Evolutionary conservation across 2,797 vertebrate species (phyloP).

Genomic region (Hydrocynus forskahlii): DNA sequence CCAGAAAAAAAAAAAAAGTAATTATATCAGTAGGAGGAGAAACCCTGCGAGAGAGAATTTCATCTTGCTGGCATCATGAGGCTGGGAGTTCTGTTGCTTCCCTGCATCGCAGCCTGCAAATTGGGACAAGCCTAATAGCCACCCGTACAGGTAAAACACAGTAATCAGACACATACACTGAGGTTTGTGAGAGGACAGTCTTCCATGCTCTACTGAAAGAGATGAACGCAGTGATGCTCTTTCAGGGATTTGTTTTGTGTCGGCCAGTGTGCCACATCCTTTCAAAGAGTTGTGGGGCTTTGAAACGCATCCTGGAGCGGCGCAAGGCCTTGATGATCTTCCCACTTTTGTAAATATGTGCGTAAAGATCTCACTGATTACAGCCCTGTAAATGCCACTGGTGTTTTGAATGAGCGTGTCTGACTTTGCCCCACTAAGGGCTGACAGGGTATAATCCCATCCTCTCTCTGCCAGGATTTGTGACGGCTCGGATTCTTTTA

Average conservation of each 20-base stretch:
- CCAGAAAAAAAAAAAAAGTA: slow-evolving; percentile 58
- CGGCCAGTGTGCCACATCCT: slow-evolving; percentile 22
- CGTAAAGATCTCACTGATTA: slow-evolving; percentile 28
- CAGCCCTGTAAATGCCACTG: slow-evolving; percentile 16
- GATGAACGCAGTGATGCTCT: slow-evolving; percentile 33
- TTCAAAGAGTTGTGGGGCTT: not conserved
- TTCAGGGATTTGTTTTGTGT: slow-evolving; percentile 37
- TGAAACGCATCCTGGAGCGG: not conserved
- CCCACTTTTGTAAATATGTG: slow-evolving; percentile 5
- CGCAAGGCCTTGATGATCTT: not conserved
- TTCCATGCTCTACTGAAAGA: slow-evolving; percentile 42
- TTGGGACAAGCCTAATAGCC: slow-evolving; percentile 55
- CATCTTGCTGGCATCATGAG: slow-evolving; percentile 59
- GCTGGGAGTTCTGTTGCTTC: slow-evolving; percentile 54
- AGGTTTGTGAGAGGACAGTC: slow-evolving; percentile 5
- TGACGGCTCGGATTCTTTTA: slow-evolving; percentile 35
- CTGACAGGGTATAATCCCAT: slow-evolving; percentile 29
- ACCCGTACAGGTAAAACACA: slow-evolving; percentile 56
- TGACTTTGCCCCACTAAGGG: slow-evolving; percentile 26
- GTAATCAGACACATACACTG: slow-evolving; percentile 52
- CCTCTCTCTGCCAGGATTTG: slow-evolving; percentile 41
- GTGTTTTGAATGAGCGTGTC: slow-evolving; percentile 35
- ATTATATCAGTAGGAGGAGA: slow-evolving; percentile 66
- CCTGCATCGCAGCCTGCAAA: slow-evolving; percentile 58
- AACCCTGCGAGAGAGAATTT: slow-evolving; percentile 54